Evolutionary conservation across 2,797 vertebrate genomes (phyloP).

Genomic region (Chelon labrosus): DNA sequence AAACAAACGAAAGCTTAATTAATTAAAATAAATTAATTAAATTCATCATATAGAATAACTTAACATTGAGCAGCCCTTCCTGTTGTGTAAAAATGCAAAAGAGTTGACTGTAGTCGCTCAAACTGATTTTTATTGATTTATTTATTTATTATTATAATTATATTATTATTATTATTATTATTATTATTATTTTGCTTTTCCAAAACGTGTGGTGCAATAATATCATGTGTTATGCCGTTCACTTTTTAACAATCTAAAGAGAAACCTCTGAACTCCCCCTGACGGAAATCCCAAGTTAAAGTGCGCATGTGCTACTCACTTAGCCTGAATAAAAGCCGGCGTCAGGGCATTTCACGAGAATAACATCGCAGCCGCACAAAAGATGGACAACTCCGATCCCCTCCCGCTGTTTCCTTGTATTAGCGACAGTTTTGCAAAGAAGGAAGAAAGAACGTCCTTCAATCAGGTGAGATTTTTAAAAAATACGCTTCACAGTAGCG

Average conservation of each 20-base stretch:
- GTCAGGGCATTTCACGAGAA: accelerated
- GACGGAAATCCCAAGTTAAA: constrained; percentile 32
- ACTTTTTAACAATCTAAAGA: not conserved
- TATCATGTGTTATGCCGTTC: not conserved
- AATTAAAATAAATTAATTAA: too few relatives aligned
- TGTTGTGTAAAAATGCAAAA: too few relatives aligned
- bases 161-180: too few relatives aligned
- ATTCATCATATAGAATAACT: too few relatives aligned
- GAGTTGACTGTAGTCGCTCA: too few relatives aligned
- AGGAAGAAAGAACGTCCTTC: not conserved
- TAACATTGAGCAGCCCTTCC: too few relatives aligned
- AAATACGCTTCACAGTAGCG: not conserved
- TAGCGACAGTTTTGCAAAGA: not conserved
- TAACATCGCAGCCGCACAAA: not conserved
- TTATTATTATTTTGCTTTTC: too few relatives aligned
- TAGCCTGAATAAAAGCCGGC: accelerated
- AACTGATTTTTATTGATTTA: too few relatives aligned
- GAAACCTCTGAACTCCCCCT: not conserved
- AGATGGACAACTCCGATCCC: constrained; percentile 1
- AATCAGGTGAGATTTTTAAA: constrained; percentile 41
- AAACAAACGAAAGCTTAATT: too few relatives aligned
- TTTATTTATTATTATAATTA: too few relatives aligned
- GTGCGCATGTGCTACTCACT: constrained; percentile 32
- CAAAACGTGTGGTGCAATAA: too few relatives aligned
- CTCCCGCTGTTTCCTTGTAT: not conserved